Evolutionary conservation across 2,888 invertebrate species (phyloP), one percentile per base, ranked within the genome.

Genomic region (Camptogramma bilineatum): DNA sequence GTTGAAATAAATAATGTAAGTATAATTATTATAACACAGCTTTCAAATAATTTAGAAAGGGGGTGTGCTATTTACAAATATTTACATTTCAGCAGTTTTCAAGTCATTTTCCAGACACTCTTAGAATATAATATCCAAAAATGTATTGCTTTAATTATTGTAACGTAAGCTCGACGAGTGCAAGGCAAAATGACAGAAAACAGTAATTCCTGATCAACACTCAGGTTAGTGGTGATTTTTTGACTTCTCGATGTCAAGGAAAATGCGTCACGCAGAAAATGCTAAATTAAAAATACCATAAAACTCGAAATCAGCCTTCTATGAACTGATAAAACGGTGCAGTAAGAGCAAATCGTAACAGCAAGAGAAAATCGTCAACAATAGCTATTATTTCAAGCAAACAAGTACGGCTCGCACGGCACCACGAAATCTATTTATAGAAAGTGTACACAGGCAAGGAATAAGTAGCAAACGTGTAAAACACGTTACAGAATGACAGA

Each of bases 51-150:
- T 53, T 24, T 9, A 44, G 24, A 47, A 47, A 62, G 7, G 18
- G 62, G 51, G 21, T 24, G 28, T 7, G 31, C n/a, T 89, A 90
- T 88, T 76, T 88, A 87, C 87, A 89, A 71, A 72, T 83, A 85
- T 85, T 77, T 85, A 85, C 85, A 83, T 67, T 73, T 81, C 85
- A 76, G 74, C 75, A 66, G 76, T 80, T 80, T 80, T 68, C 73
- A 82, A 81, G 84, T 78, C 84, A 84, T 80, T 84, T 83, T 80
- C 80, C 75, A 79, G 64, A 70, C 71, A 74, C 71, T 73, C 70
- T 48, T 56, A 68, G 64, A 70, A 46, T 65, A 57, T 59, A 56
- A 48, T 62, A 63, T 58, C 55, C 46, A 66, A 62, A 66, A 71
- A 21, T 48, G 46, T 65, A 73, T 63, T 71, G 68, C 69, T 64